Evolutionary conservation across 2,797 vertebrate genomes (phyloP), one percentile per base, ranked within the genome.

Genomic region (Tapera naevia): DNA sequence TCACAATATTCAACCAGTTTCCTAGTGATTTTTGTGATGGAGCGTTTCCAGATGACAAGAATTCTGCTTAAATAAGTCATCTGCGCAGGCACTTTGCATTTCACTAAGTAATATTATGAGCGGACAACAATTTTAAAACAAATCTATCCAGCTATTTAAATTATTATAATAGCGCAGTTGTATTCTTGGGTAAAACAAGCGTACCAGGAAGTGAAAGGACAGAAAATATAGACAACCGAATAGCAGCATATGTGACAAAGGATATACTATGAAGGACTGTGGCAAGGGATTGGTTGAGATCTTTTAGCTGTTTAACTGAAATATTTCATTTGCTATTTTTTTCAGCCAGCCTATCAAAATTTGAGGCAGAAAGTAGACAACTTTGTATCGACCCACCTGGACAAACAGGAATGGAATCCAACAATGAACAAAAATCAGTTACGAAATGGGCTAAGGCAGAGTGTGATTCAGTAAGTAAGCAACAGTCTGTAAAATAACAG

Each of bases 341-440:
- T 94, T 71, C 41, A 99, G 99, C 99, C 99, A 90, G 99, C 99
- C 53, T 99, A 99, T 96, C 99, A 99, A 97, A 99, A 99, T 96
- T 98, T 99, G 95, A 98, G 99, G 61, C 99, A 99, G 98, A 99
- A 99, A 95, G 99, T 99, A 11, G 99, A 99, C 98, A 99, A 99
- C 98, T 99, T 99, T 86, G 99, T 99, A 80, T 98, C 99, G 0
- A 99, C 98, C 5, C 99, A 99, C 53, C 97, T 99, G 96, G 99
- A 99, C 96, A 98, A 99, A n/a, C 99, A 99, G 94, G 99, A 99
- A 23, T 99, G 99, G 99, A 99, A 98, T 86, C 98, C 99, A 27
- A 94, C 98, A 33, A 99, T 99, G 98, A 99, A 99, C 98, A 99
- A 99, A 97, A 99, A 99, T 98, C 99, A 99, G 95, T 96, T 99